Evolutionary conservation across 92 coral and sea anemone species (phyloP), one percentile per base, ranked within the genome.

Genomic region (Nematostella vectensis): DNA sequence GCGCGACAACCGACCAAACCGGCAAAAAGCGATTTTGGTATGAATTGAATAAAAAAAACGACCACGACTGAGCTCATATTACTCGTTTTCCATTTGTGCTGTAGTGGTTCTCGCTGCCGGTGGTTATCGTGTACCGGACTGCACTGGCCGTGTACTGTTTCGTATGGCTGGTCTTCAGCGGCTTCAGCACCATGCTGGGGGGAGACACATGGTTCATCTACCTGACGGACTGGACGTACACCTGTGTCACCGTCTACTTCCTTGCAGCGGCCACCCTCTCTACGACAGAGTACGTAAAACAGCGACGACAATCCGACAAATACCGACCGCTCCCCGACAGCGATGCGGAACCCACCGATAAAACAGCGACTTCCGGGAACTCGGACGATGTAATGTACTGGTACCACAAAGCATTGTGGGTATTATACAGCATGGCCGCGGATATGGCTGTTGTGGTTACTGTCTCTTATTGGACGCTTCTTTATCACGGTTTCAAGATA

Each of bases 391-490:
- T 33, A 16, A 58, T 57, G 29, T 13, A 17, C 30, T 85, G 88
- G 95, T 81, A 71, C 66, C 95, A 81, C 66, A 83, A 81, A 58
- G 73, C 68, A 30, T 29, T 67, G 11, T 85, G 95, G 95, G 54
- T 71, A 42, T 16, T 76, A 3, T 85, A 71, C 72, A 71, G 68
- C 30, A 55, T 85, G 10, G 65, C 88, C n/a, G 53, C 79, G 22
- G 53, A 75, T 45, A 78, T 45, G 62, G 70, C 81, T 0, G 17
- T 72, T 22, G 17, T 76, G 11, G 59, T 81, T 2, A 54, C 95
- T 3, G 54, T 81, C 13, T 33, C 61, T 16, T 85, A 76, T 55
- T 85, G 95, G 95, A 30, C 71, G 4, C 40, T 81, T 29, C 36
- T 75, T 12, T 71, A 70, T 47, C 39, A 43, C 9, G 79, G 72